Evolutionary conservation across 2,888 invertebrate species (phyloP), one percentile per base, ranked within the genome.

Genomic region (Nymphalis c-album): DNA sequence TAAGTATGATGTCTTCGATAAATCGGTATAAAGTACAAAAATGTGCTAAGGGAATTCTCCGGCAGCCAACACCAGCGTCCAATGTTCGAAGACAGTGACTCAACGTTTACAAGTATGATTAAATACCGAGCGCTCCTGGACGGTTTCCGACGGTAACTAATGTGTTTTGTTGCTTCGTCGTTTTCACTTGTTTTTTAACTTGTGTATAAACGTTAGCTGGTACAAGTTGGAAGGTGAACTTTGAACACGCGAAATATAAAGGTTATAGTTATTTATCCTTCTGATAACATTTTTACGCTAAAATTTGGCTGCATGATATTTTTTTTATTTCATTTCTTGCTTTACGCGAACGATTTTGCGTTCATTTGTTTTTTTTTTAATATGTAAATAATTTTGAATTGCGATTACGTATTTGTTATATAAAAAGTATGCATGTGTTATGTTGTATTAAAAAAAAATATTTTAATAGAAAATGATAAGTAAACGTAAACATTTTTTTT

Each of bases 181-280:
- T 76, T 80, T 80, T 80, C 80, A 79, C 75, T 75, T 72, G 77
- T 76, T 59, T 55, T 45, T 53, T 22, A n/a, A 60, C 60, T 60
- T 46, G 46, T 64, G 53, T 55, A 26, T 64, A 26, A 18, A 40
- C 26, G 40, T 20, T 18, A 53, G 57, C 35, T 17, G 51, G 55
- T 55, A 31, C 45, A 59, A 60, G 17, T 46, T 64, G 45, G 51
- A 64, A 64, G 64, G 59, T 64, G 51, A 45, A 26, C 46, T 40
- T 22, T 31, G 60, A 47, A 57, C 57, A 57, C 57, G 57, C 57
- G 57, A 57, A 18, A 40, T 40, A 17, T 55, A 31, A 55, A 55
- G 17, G 53, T 55, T 31, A 26, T 7, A 55, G 17, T 31, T 17
- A 55, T 31, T 31, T 31, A 7, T 55, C 20, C 22, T 51, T 22